Evolutionary conservation across 2,797 vertebrate species (phyloP).

Genomic region (Xyrichtys novacula): DNA sequence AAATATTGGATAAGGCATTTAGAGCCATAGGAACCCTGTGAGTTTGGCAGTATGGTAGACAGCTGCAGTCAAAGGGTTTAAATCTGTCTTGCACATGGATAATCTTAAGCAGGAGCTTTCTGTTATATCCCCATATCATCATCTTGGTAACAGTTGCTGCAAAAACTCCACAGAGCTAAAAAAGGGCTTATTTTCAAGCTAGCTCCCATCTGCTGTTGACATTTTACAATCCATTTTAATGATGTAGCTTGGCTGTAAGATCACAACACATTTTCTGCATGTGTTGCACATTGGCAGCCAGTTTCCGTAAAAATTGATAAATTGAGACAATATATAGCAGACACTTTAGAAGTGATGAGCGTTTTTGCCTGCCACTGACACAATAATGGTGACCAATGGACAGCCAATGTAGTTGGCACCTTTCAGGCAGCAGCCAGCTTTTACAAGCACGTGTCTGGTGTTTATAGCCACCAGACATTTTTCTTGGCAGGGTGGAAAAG

Average conservation of each 20-base stretch:
- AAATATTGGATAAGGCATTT: conserved; percentile 38
- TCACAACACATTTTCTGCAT: conserved; percentile 23
- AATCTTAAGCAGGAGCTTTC: conserved; percentile 1
- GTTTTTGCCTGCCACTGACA: conserved; percentile 28
- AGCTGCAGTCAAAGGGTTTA: conserved; percentile 22
- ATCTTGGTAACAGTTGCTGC: conserved; percentile 12
- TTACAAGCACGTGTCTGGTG: conserved; percentile 75
- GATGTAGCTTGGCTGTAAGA: conserved; percentile 21
- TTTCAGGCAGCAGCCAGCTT: conserved; percentile 54
- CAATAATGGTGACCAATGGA: conserved; percentile 49
- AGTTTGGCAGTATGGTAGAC: conserved; percentile 7
- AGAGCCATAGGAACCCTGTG: conserved; percentile 16
- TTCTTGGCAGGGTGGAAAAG: conserved; percentile 65
- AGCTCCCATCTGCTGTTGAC: conserved; percentile 18
- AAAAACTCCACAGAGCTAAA: background rate
- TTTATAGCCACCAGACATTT: conserved; percentile 75
- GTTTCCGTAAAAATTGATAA: conserved; percentile 16
- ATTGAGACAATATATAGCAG: conserved; percentile 8
- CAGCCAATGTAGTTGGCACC: conserved; percentile 46
- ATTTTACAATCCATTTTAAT: conserved; percentile 35
- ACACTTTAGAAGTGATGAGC: conserved; percentile 9
- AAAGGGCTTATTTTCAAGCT: conserved; percentile 6
- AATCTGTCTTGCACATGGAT: conserved; percentile 16
- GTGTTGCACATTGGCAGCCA: background rate
- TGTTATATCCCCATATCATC: background rate